Base-by-base conservation (phyloP, 2,797 vertebrate genomes). In the Bryconaethiops microstoma region DNA sequence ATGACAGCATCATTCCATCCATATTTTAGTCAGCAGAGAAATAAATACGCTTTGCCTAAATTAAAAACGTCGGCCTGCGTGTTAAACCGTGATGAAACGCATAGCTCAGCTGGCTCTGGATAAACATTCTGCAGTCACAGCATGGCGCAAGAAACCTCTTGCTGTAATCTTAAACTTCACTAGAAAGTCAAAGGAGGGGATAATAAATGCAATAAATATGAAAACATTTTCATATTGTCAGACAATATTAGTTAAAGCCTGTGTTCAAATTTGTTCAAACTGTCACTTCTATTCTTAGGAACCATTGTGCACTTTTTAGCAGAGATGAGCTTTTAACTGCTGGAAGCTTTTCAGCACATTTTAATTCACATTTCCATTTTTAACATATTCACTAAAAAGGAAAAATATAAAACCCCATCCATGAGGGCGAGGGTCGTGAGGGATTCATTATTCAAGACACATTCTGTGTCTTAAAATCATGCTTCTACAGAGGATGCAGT, bases 381-480 rank as follows among this genome's bases (percentile, higher is more conserved):
- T 80, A 62, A 52, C 64, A 74, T n/a, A 62, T 76, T 75, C 40
- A 62, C 68, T 29, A 25, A 54, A 42, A 65, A 77, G 74, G 45
- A 55, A 52, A 17, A 52, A 70, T 45, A 45, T 69, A 80, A 2
- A 55, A 48, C 55, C 21, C 69, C 39, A 40, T 63, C 72, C 14
- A 13, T 48, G 70, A 65, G 63, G 62, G 73, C 21, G 40, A 78
- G 52, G 68, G 78, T 74, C 48, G 13, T 64, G 74, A 45, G 19
- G 50, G 54, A 84, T 84, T 86, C 65, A 84, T 86, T 83, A 86
- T 83, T 86, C 68, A 81, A 45, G 80, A 78, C 63, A 81, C 72
- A 42, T 69, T 80, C 29, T 57, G 54, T 40, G 52, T 71, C 77
- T 71, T n/a, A 67, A 74, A 79, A 73, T 62, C 76, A 64, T 9